Percentiles rank a stretch among this genome's conserved stretches.
Conservation (phyloP, 2,797 vertebrate species). For the Spea hammondii region DNA sequence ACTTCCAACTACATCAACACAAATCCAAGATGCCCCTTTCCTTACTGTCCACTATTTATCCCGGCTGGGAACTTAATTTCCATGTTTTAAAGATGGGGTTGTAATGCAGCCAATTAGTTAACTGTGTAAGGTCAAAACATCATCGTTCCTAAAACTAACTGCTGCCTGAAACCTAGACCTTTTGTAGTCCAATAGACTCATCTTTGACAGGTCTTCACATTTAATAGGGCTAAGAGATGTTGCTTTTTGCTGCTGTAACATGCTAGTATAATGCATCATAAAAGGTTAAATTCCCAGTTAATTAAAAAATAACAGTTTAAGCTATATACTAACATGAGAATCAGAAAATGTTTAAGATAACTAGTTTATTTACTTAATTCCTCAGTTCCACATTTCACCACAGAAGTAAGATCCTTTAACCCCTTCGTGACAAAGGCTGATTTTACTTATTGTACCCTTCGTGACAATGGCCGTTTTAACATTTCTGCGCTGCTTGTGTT, state of each 20-base stretch:
- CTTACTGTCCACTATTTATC: no score
- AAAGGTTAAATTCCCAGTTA: constrained; percentile 2
- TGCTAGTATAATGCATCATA: constrained; percentile 17
- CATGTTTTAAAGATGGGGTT: constrained; percentile 12
- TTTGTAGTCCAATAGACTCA: constrained; percentile 21
- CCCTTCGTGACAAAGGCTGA: no score
- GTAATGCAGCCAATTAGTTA: constrained; percentile 3
- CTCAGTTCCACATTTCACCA: no score
- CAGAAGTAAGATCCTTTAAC: neutral
- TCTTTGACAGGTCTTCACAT: constrained; percentile 41
- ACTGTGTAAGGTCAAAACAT: constrained; percentile 14
- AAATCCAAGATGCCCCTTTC: no score
- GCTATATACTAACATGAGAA: neutral
- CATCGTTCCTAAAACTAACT: neutral
- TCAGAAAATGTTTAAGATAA: constrained; percentile 23
- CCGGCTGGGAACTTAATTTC: constrained; percentile 1
- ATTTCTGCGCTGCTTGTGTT: no score
- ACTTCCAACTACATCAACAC: no score
- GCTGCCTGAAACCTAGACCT: constrained; percentile 20
- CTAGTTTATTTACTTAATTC: neutral
- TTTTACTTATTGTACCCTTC: no score
- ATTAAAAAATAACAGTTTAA: neutral
- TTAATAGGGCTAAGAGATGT: constrained; percentile 32
- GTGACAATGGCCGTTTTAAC: no score
- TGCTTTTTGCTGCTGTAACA: constrained; percentile 13